Conservation (phyloP, 1,140 invertebrate genomes). For the Leptonema lineaticorne region DNA sequence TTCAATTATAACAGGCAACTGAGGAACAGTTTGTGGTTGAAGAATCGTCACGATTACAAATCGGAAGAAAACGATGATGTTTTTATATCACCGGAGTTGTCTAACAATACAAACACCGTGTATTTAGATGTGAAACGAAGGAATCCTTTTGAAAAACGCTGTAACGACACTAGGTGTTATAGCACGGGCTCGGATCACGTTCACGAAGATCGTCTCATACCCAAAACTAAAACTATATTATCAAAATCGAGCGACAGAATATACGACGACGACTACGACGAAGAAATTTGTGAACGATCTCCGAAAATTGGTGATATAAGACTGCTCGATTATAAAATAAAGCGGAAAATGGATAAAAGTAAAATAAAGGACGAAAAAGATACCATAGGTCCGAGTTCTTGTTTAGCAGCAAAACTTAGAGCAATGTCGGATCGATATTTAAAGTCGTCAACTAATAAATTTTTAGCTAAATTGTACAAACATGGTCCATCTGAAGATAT, state of each 20-base stretch:
- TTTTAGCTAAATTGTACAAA: conserved; percentile 69
- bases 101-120: background rate
- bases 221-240: conserved; percentile 50
- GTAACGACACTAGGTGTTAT: conserved; percentile 52
- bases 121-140: conserved; percentile 28
- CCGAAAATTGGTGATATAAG: conserved; percentile 41
- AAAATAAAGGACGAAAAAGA: conserved; percentile 54
- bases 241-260: conserved; percentile 59
- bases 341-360: conserved; percentile 47
- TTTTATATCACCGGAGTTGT: conserved; percentile 45
- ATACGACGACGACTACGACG: conserved; percentile 55
- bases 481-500: conserved; percentile 48
- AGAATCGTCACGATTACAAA: conserved; percentile 44
- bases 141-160: conserved; percentile 27
- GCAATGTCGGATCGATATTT: conserved; percentile 72
- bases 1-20: conserved; percentile 52
- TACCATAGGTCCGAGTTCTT: conserved; percentile 58
- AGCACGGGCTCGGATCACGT: conserved; percentile 56
- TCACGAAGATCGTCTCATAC: conserved; percentile 49
- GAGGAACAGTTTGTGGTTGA: conserved; percentile 55
- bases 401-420: conserved; percentile 67
- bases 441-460: conserved; percentile 66
- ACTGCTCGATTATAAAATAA: conserved; percentile 36
- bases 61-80: conserved; percentile 51
- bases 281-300: conserved; percentile 45